Evolutionary conservation across 2,797 vertebrate genomes (phyloP).

Genomic region (Halcyon chelicuti): DNA sequence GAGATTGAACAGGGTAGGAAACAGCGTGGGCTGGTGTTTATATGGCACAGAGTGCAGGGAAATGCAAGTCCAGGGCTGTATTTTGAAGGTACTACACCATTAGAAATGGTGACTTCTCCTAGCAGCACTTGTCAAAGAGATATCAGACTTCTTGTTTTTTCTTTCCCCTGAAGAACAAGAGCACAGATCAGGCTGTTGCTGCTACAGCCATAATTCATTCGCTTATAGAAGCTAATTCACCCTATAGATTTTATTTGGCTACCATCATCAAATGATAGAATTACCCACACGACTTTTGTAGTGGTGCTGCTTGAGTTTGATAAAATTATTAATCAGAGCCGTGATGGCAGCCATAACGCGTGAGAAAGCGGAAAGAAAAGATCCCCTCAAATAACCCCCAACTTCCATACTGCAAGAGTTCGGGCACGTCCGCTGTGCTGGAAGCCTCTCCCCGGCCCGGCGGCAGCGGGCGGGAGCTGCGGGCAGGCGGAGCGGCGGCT

Average conservation of each 20-base stretch:
- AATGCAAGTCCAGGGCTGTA: background rate
- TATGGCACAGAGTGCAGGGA: fast-evolving
- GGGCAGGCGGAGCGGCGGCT: constrained; percentile 44
- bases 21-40: background rate
- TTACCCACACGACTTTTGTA: background rate
- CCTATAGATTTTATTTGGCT: background rate
- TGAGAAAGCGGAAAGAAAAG: background rate
- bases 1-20: background rate
- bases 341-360: background rate
- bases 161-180: background rate
- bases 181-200: background rate
- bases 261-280: background rate
- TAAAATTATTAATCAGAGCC: background rate
- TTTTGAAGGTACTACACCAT: background rate
- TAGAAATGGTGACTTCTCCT: background rate
- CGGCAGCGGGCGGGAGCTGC: background rate
- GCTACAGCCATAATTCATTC: background rate
- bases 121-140: background rate
- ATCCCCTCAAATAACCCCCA: fast-evolving
- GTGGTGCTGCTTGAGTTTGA: background rate
- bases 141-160: background rate
- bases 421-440: background rate
- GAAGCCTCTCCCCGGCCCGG: background rate
- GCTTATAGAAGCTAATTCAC: background rate
- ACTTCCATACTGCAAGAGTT: background rate